phyloP scores from a whole-genome alignment of 2,797 vertebrate genomes.

The Bucorvus abyssinicus region DNA sequence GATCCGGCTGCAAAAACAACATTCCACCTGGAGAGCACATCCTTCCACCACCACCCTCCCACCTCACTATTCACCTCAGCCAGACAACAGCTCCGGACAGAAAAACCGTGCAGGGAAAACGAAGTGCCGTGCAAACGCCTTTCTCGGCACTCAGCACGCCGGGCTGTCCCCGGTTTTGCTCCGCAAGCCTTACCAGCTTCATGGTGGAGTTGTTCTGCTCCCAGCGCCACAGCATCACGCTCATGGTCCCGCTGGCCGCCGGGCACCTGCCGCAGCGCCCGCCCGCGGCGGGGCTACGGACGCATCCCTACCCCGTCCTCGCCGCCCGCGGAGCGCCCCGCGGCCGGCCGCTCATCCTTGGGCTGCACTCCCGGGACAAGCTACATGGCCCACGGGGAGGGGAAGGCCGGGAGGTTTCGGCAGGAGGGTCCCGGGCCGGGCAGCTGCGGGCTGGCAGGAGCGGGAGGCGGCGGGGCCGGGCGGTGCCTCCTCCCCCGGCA shows the following conservation, averaged over 20 bases:
- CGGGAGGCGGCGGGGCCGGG: background rate
- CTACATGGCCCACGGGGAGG: background rate
- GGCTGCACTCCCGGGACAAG: background rate
- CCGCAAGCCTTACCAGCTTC: slow-evolving; percentile 88
- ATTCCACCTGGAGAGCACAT: background rate
- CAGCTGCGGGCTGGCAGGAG: background rate
- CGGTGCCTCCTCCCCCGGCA: background rate
- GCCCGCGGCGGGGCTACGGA: background rate
- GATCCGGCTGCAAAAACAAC: background rate
- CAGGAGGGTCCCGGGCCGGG: background rate
- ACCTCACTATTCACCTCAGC: background rate
- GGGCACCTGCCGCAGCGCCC: slow-evolving; percentile 75
- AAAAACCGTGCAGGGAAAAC: fast-evolving
- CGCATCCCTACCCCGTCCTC: background rate
- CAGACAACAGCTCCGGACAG: background rate
- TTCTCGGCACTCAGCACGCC: fast-evolving
- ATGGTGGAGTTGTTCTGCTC: slow-evolving; percentile 89
- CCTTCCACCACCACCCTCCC: background rate
- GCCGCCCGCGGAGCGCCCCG: background rate
- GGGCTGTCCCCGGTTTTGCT: background rate
- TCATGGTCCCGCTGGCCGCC: slow-evolving; percentile 75
- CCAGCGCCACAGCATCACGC: slow-evolving; percentile 89
- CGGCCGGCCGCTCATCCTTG: background rate
- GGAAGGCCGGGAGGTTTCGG: background rate
- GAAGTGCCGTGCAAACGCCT: background rate